Evolutionary conservation across 2,113 vertebrate genomes (phyloP), one percentile per base, ranked within the genome.

Genomic region (Podarcis raffonei): DNA sequence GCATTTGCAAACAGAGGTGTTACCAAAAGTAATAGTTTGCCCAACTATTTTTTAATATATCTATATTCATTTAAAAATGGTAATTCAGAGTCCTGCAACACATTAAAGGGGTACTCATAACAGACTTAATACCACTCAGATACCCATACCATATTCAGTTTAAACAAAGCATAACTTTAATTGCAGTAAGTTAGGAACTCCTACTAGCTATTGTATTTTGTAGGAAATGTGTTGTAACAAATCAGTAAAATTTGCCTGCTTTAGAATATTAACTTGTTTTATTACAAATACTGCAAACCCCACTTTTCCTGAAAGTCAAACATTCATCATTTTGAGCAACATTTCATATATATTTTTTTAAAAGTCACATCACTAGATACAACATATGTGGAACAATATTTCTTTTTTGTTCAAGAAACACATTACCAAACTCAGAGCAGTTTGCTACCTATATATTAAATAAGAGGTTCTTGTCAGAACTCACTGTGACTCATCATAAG

Each of bases 401-500:
- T 69, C 68, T 94, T 94, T 78, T 96, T 95, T 93, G 87, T 90
- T 92, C 91, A 96, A 96, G 95, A 96, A 96, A 97, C 94, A 96
- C 92, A 94, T 93, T 96, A 97, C 94, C 96, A 97, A 93, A 95
- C 94, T 96, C 96, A 97, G 96, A 97, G 95, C 96, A 97, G 94
- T 96, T 96, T 95, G 94, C 96, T 96, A 95, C 96, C 97, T 97
- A 94, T 85, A 96, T 96, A 97, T 97, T 94, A 96, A 96, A 97
- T 95, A 97, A 95, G 96, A 98, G 95, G 96, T 96, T 97, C 97
- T 97, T 94, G 96, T 96, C 95, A 94, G 96, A 97, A 97, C 97
- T 97, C 97, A 98, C 97, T 98, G 97, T 92, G 97, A 98, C 96
- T 98, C 97, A 97, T 98, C 97, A 97, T 98, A 98, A 97, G 97